A percentile compares a stretch with the other conserved stretches of the same genome.
phyloP scores from a whole-genome alignment of 1,140 invertebrate genomes.

The Zaprionus vittiger region DNA sequence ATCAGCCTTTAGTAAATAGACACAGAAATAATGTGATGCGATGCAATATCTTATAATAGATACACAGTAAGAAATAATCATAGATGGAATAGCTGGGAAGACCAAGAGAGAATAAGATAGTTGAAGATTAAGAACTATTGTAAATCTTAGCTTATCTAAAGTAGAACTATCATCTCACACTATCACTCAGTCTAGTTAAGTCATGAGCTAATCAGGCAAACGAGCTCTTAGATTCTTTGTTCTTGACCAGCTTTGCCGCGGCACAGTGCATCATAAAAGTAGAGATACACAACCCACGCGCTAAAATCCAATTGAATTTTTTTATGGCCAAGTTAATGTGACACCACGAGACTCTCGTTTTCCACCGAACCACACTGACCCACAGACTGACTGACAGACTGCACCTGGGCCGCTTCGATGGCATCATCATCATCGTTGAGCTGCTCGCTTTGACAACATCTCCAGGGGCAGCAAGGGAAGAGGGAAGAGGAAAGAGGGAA shows the following conservation, averaged over 20 bases:
- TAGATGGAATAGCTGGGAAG: not conserved
- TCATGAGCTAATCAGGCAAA: not conserved
- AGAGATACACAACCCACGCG: constrained; percentile 2
- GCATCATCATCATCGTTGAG: constrained; percentile 47
- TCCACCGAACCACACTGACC: constrained; percentile 31
- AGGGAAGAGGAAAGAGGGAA: not conserved
- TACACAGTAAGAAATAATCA: not conserved
- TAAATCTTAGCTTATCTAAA: not conserved
- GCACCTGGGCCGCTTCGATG: constrained; percentile 30
- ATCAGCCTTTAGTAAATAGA: too few species aligned
- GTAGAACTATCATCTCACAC: not conserved
- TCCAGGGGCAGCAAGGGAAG: not conserved
- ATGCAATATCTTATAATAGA: not conserved
- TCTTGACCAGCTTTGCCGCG: not conserved
- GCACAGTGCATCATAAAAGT: constrained; percentile 14
- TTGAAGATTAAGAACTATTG: not conserved
- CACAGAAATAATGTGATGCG: too few species aligned
- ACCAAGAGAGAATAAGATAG: not conserved
- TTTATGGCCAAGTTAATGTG: constrained; percentile 30
- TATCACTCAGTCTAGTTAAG: not conserved
- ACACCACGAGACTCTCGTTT: constrained; percentile 30
- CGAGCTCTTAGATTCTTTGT: not conserved
- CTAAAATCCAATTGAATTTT: constrained; percentile 15
- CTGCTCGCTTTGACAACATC: not conserved
- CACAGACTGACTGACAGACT: constrained; percentile 21